phyloP scores from a whole-genome alignment of 53 echinoderm and acorn worm species.

The Actinopyga echinites region DNA sequence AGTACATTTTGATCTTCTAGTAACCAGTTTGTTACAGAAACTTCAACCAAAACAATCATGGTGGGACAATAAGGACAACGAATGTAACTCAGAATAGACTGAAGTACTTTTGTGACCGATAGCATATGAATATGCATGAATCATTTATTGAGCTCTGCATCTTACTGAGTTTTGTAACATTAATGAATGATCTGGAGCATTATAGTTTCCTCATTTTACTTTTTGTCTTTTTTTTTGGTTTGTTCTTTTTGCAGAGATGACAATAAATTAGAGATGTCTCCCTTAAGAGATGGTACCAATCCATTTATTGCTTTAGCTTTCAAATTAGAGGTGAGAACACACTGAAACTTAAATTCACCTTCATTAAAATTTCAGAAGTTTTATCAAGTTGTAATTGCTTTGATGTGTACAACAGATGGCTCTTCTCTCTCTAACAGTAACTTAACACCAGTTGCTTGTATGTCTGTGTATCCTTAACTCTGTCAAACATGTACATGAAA shows the following conservation, averaged over 20 bases:
- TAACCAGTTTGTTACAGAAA: too few species aligned
- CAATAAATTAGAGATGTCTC: conserved; percentile 68
- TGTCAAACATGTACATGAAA: too few species aligned
- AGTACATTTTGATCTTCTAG: too few species aligned
- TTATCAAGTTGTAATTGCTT: background rate
- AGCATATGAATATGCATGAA: background rate
- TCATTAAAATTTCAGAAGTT: too few species aligned
- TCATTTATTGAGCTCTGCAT: background rate
- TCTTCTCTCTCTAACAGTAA: background rate
- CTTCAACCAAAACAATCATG: too few species aligned
- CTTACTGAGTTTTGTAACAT: background rate
- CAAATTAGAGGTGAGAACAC: conserved; percentile 78
- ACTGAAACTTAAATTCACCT: too few species aligned
- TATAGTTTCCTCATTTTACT: too few species aligned
- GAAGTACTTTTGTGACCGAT: background rate
- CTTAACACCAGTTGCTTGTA: background rate
- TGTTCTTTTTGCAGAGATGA: conserved; percentile 66
- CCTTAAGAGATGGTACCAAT: conserved; percentile 65
- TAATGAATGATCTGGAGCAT: background rate
- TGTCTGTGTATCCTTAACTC: too few species aligned
- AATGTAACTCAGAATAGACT: too few species aligned
- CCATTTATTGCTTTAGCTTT: conserved; percentile 88
- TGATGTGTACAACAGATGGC: background rate
- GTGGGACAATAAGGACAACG: too few species aligned
- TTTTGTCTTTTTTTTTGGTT: background rate